Evolutionary conservation across 1,140 invertebrate species (phyloP), one percentile per base, ranked within the genome.

Genomic region (Solenopsis invicta): DNA sequence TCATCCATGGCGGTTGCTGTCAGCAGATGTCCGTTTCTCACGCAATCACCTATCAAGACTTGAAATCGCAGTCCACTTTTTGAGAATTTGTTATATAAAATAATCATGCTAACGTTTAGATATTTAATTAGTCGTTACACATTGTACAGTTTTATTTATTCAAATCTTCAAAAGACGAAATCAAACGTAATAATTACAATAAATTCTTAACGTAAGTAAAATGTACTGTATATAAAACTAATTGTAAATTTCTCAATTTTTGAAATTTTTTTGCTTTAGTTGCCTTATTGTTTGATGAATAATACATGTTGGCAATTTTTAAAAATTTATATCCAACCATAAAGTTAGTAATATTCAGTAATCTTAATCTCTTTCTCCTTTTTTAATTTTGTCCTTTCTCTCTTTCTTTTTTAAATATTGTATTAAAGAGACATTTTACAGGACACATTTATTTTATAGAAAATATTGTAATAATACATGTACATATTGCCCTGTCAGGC

Each of bases 1-100:
- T 78, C 61, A 84, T 18, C 81, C 81, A 76, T 77, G 89, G 69
- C 90, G 86, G 90, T 85, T 88, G 86, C 82, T 85, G 88, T 76
- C 67, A 90, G 84, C 94, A 94, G 92, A 94, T 94, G 94, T 91
- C 81, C 86, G 74, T 88, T 94, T 94, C 93, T 90, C 90, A 92
- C 87, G 85, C 84, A 71, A 92, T 88, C 81, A 85, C 92, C 86
- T 92, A 92, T 91, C 84, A 77, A 91, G 91, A 94, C 93, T 88
- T 66, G 87, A 82, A 91, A 92, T 89, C 71, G 76, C 61, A 56
- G 85, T 80, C 85, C 85, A 75, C 9, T 59, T 61, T 66, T 88
- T 72, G 82, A 59, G 13, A 6, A 89, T 88, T 76, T 52, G n/a
- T 66, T 69, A 50, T n/a, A 18, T 34, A 41, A 12, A 66, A 81